A percentile compares a stretch with the other conserved stretches of the same genome.
Evolutionary conservation across 2,888 invertebrate genomes (phyloP).

Genomic region (Caenorhabditis virilis): DNA sequence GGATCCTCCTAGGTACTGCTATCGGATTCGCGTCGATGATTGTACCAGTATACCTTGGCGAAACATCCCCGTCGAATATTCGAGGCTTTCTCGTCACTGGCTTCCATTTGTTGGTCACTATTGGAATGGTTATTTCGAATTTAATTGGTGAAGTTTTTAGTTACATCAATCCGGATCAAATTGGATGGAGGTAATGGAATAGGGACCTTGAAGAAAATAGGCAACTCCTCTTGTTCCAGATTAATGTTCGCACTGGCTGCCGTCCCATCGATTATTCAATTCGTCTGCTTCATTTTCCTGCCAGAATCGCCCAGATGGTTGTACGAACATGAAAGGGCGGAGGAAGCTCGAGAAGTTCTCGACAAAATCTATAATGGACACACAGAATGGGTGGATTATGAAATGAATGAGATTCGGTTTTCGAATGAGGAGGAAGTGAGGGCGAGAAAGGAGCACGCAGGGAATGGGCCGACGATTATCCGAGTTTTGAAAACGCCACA

Average conservation of each 20-base stretch:
- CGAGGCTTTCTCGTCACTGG: constrained; percentile 69
- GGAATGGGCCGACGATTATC: constrained; percentile 29
- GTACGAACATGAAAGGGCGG: constrained; percentile 44
- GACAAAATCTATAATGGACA: constrained; percentile 50
- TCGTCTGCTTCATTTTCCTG: constrained; percentile 73
- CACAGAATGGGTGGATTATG: constrained; percentile 54
- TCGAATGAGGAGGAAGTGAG: constrained; percentile 37
- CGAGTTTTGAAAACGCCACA: constrained; percentile 53
- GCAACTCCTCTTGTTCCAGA: no score
- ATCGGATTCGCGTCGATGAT: constrained; percentile 70
- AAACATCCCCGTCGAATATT: constrained; percentile 71
- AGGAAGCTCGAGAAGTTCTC: constrained; percentile 47
- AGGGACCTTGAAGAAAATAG: no score
- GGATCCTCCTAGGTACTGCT: constrained; percentile 51
- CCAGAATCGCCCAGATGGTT: constrained; percentile 73
- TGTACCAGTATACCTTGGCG: constrained; percentile 74
- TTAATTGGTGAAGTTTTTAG: constrained; percentile 72
- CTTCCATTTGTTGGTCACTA: constrained; percentile 71
- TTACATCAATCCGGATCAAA: constrained; percentile 63
- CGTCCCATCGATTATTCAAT: constrained; percentile 72
- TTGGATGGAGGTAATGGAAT: constrained; percentile 73
- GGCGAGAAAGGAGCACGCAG: constrained; percentile 21
- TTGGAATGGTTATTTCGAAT: constrained; percentile 73
- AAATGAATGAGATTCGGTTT: constrained; percentile 49
- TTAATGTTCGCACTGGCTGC: constrained; percentile 69